Base-by-base conservation (phyloP, 64 coral and sea anemone species). In the Exaiptasia diaphana region DNA sequence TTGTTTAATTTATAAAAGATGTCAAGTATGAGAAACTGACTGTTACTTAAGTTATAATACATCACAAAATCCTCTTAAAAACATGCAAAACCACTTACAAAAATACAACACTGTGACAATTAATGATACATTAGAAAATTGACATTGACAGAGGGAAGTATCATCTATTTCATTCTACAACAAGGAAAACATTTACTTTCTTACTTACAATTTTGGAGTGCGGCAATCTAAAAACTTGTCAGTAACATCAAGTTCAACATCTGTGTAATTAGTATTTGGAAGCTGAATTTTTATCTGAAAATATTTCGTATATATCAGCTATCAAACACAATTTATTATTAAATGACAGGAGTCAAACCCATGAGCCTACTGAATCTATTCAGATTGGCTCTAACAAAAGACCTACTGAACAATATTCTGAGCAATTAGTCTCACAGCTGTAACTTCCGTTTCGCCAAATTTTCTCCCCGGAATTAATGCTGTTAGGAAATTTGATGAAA, bases 201-300 rank as follows among this genome's bases (percentile, higher is more conserved):
- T n/a, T 21, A 87, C 90, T 93, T 93, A 93, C 90, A 87, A 93
- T 83, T 93, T 93, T n/a, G 90, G 77, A 17, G 90, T 88, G 65
- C 90, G 86, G 50, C 90, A 93, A 57, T 93, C 90, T 14, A 93
- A 82, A 59, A 87, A 93, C 7, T 33, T 77, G 74, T 93, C 90
- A 38, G 90, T 88, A 22, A 93, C 84, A 59, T 88, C 71, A 34
- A 93, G 67, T 28, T 89, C 53, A 61, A 93, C 79, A 69, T 93
- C 85, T 13, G 58, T 53, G 37, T 83, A 93, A 33, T 89, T 64
- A 34, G 91, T 93, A 9, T 75, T 79, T 17, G 85, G 91, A 41
- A 93, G 53, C 38, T 79, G 83, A 42, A 93, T 89, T 71, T 89
- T 93, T 84, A 93, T 85, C 91, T 93, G 73, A 31, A 70, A 59